Percentiles rank a stretch among this genome's conserved stretches.
phyloP scores from a whole-genome alignment of 2,888 invertebrate species.

The Heliconius sara region DNA sequence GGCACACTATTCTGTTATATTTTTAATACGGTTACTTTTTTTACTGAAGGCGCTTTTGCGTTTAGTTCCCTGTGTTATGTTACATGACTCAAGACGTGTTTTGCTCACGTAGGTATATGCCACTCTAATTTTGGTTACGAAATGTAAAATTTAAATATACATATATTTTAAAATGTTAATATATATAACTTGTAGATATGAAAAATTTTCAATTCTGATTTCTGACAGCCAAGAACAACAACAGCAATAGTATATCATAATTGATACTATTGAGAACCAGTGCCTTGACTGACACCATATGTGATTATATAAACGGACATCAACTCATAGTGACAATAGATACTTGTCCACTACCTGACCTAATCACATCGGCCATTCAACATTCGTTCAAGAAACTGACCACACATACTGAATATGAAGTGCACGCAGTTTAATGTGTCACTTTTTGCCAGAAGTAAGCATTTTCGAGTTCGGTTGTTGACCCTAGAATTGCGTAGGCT shows the following conservation, averaged over 20 bases:
- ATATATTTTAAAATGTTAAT: neutral
- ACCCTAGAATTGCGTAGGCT: conserved; percentile 83
- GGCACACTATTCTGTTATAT: conserved; percentile 78
- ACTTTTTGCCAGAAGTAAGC: conserved; percentile 81
- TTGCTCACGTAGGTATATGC: neutral
- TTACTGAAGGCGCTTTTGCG: conserved; percentile 69
- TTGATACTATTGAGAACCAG: neutral
- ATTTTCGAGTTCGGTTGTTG: conserved; percentile 82
- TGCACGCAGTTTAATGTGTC: conserved; percentile 79
- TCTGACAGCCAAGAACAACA: neutral
- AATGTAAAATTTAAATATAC: neutral
- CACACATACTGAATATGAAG: conserved; percentile 81
- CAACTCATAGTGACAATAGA: conserved; percentile 43
- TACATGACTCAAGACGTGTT: conserved; percentile 35
- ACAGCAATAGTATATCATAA: neutral
- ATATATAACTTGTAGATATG: neutral
- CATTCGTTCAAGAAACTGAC: conserved; percentile 76
- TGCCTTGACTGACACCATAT: neutral
- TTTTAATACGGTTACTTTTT: conserved; percentile 77
- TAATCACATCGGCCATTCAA: conserved; percentile 71
- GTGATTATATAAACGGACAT: conserved; percentile 19
- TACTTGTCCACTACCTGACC: conserved; percentile 59
- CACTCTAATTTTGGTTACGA: neutral
- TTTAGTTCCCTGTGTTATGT: conserved; percentile 66
- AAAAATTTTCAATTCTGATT: neutral